These are phyloP conservation scores for Percopsis transmontana DNA, from an alignment of 2,113 vertebrate species.

Conservation along the genomic window DNA sequence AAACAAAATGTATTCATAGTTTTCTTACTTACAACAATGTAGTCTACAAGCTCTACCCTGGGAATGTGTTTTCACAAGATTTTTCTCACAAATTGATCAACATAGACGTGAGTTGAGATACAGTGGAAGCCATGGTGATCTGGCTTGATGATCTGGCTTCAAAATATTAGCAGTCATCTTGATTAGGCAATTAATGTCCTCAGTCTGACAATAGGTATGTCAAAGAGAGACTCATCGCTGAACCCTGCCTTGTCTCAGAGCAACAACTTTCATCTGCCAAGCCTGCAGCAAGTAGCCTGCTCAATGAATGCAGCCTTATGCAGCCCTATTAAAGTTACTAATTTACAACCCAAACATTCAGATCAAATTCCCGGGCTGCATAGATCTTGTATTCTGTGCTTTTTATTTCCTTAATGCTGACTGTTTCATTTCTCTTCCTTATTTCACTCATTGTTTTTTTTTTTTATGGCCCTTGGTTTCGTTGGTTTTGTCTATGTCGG, in stretches of 20 bases:
- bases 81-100: no score
- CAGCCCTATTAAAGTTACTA: constrained; percentile 49
- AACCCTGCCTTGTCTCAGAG: constrained; percentile 64
- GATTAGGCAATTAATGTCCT: background rate
- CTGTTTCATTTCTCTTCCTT: constrained; percentile 53
- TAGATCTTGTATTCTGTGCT: constrained; percentile 74
- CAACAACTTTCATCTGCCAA: constrained; percentile 47
- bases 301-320: constrained; percentile 72
- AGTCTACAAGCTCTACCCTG: no score
- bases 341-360: constrained; percentile 20
- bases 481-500: background rate
- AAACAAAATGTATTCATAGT: no score
- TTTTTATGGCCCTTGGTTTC: background rate
- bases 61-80: no score
- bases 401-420: constrained; percentile 63
- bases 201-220: constrained; percentile 8
- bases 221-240: constrained; percentile 44
- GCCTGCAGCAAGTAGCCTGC: constrained; percentile 41
- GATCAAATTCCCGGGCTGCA: constrained; percentile 55
- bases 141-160: background rate
- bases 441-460: constrained; percentile 66
- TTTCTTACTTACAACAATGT: no score
- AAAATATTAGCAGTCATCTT: background rate
- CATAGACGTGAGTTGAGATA: no score
- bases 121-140: no score